Percentiles rank a stretch among this genome's conserved stretches.
These are phyloP conservation scores for Chlamydotis undulata DNA, from an alignment of 2,113 vertebrate species.

Conservation along the genomic window DNA sequence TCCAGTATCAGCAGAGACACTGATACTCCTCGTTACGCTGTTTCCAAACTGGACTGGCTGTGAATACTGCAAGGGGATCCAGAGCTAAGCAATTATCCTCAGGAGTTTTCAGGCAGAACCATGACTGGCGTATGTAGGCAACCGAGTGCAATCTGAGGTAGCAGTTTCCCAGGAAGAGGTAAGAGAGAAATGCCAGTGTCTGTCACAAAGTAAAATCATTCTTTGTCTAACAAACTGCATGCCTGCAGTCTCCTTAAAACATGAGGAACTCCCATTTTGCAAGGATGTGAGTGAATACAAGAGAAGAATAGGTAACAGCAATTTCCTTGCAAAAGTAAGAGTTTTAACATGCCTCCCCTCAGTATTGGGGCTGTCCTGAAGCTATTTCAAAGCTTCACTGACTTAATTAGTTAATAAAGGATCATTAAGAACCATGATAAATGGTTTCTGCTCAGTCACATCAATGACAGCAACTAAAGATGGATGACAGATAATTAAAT, in stretches of 20 bases:
- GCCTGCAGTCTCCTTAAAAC: neutral
- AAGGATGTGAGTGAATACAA: neutral
- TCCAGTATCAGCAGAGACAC: rapidly evolving
- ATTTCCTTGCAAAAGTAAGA: neutral
- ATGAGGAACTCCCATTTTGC: neutral
- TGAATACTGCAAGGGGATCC: neutral
- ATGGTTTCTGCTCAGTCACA: neutral
- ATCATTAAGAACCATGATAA: neutral
- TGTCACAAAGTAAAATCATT: neutral
- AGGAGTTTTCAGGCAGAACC: neutral
- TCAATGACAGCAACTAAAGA: neutral
- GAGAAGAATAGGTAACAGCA: neutral
- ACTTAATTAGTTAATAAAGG: neutral
- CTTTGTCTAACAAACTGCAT: neutral
- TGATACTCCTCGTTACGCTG: neutral
- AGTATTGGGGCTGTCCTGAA: neutral
- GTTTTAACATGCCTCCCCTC: neutral
- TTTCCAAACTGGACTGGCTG: neutral
- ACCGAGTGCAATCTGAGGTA: neutral
- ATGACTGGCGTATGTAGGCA: neutral
- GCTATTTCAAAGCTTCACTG: neutral
- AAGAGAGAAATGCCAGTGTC: neutral
- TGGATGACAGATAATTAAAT: neutral
- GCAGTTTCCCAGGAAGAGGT: neutral
- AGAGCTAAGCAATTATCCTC: neutral